A percentile compares a stretch with the other conserved stretches of the same genome.
These are phyloP conservation scores for Cossypha caffra DNA, from an alignment of 2,797 vertebrate species.

Conservation along the genomic window DNA sequence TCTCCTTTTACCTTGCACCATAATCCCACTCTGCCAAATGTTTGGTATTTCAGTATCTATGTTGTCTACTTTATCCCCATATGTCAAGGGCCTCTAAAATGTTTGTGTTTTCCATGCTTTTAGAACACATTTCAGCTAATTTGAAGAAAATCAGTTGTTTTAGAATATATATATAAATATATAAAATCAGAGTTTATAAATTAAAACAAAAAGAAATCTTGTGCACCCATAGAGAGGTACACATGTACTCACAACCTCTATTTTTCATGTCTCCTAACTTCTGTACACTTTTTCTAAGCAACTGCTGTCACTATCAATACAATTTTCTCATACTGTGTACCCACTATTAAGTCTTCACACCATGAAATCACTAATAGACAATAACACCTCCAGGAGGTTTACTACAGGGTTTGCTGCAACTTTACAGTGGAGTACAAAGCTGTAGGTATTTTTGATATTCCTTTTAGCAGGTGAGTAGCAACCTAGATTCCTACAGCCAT, in stretches of 20 bases:
- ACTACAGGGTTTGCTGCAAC: neutral
- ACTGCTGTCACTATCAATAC: neutral
- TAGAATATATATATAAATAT: neutral
- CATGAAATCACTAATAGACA: neutral
- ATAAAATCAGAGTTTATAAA: neutral
- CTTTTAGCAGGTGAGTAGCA: neutral
- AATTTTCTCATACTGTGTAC: neutral
- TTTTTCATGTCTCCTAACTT: neutral
- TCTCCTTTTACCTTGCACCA: neutral
- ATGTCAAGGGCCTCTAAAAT: neutral
- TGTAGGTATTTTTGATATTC: neutral
- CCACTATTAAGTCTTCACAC: neutral
- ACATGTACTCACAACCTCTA: accelerated
- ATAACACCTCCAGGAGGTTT: neutral
- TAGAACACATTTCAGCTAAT: neutral
- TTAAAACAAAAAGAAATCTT: neutral
- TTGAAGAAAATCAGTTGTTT: accelerated
- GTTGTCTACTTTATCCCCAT: neutral
- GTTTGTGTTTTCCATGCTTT: neutral
- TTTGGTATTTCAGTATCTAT: neutral
- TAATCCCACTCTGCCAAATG: neutral
- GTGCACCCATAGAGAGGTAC: neutral
- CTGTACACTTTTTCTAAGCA: neutral
- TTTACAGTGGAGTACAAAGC: neutral
- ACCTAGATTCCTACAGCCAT: neutral